Percentiles rank a stretch among this genome's conserved stretches.
These are phyloP conservation scores for Tridacna gigas DNA, from an alignment of 2,888 invertebrate species.

Conservation along the genomic window DNA sequence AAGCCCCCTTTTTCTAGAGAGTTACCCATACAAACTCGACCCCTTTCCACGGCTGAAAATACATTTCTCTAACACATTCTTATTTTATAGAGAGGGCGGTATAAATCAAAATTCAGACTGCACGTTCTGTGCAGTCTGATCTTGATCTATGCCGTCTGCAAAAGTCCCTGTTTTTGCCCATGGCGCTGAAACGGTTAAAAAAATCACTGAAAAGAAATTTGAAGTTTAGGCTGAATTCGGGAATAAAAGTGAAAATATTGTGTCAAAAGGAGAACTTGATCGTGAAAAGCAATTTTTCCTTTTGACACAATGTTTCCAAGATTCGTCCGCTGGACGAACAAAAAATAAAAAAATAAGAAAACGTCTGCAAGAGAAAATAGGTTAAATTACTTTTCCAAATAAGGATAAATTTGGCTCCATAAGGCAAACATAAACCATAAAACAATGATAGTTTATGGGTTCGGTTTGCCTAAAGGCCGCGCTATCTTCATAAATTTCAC, in stretches of 20 bases:
- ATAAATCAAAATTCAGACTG: too few species aligned
- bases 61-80: too few species aligned
- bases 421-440: neutral
- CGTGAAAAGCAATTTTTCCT: neutral
- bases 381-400: neutral
- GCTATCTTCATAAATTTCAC: neutral
- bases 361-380: neutral
- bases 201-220: neutral
- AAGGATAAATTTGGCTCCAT: neutral
- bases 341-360: too few species aligned
- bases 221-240: neutral
- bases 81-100: too few species aligned
- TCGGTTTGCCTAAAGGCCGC: neutral
- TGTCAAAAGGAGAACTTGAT: neutral
- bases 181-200: too few species aligned
- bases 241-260: neutral
- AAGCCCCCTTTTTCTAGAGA: too few species aligned
- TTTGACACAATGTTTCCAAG: neutral
- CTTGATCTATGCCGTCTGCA: too few species aligned
- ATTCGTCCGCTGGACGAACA: neutral
- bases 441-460: constrained; percentile 3
- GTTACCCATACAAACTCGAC: too few species aligned
- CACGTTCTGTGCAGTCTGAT: too few species aligned
- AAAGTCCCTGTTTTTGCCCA: too few species aligned
- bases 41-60: too few species aligned